A percentile compares a stretch with the other conserved stretches of the same genome.
Conservation (phyloP, 2,888 invertebrate species). For the Dorcus parallelipipedus region DNA sequence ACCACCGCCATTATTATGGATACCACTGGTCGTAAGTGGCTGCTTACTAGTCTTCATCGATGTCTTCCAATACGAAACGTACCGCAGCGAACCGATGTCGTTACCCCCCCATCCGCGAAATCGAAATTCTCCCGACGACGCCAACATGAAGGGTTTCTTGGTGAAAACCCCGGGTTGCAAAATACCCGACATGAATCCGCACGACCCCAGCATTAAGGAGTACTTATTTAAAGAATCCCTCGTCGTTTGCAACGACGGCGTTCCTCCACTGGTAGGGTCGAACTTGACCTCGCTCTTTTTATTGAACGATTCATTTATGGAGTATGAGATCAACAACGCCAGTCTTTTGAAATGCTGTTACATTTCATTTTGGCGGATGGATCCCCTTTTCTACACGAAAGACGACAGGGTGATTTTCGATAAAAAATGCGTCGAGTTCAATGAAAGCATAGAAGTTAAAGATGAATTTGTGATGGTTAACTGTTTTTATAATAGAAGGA, state of each 20-base stretch:
- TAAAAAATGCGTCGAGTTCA: conserved; percentile 53
- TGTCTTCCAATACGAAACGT: conserved; percentile 32
- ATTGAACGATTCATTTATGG: conserved; percentile 47
- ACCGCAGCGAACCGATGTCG: conserved; percentile 3
- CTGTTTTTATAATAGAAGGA: conserved; percentile 53
- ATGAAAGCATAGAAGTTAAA: conserved; percentile 42
- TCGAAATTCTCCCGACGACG: conserved; percentile 3
- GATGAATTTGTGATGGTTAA: conserved; percentile 68
- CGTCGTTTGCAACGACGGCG: conserved; percentile 53
- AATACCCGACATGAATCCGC: conserved; percentile 62
- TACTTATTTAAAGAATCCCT: conserved; percentile 53
- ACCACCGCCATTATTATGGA: conserved; percentile 33
- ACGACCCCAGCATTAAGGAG: conserved; percentile 55
- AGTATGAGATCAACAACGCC: conserved; percentile 52
- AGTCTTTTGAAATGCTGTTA: conserved; percentile 60
- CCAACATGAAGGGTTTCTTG: conserved; percentile 24
- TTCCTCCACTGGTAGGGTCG: conserved; percentile 55
- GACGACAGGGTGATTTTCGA: conserved; percentile 53
- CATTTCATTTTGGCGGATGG: conserved; percentile 55
- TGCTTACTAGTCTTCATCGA: conserved; percentile 36
- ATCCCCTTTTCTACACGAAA: conserved; percentile 40
- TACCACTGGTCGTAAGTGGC: conserved; percentile 32
- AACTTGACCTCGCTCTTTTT: conserved; percentile 61
- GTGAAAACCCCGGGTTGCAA: conserved; percentile 64
- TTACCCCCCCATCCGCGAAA: background rate